A percentile compares a stretch with the other conserved stretches of the same genome.
phyloP scores from a whole-genome alignment of 2,113 vertebrate genomes.

The Cinclus mexicanus region DNA sequence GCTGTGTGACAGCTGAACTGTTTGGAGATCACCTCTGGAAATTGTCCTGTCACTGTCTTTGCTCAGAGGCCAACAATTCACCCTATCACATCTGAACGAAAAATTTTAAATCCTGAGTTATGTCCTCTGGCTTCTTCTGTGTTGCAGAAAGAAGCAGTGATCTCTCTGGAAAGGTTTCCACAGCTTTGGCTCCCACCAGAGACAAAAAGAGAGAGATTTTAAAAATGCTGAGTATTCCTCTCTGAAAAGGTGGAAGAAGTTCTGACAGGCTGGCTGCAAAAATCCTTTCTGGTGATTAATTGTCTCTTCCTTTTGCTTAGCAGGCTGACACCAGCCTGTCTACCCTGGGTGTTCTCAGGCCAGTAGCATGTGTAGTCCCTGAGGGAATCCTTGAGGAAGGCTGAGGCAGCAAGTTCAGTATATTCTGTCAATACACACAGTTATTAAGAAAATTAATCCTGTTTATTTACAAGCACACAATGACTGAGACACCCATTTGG shows the following conservation, averaged over 20 bases:
- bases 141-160: neutral
- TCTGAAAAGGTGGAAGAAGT: neutral
- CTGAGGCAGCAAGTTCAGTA: neutral
- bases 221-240: neutral
- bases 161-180: neutral
- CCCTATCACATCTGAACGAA: neutral
- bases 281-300: constrained; percentile 83
- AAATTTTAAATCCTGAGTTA: neutral
- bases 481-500: neutral
- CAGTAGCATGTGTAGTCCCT: accelerated
- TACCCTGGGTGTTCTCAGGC: neutral
- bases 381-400: neutral
- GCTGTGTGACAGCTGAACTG: neutral
- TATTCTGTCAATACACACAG: neutral
- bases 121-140: neutral
- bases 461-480: neutral
- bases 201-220: neutral
- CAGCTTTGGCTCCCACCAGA: neutral
- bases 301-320: constrained; percentile 71
- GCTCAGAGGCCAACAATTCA: neutral
- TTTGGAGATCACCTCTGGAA: neutral
- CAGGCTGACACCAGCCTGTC: neutral
- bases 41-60: neutral
- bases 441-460: neutral
- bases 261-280: constrained; percentile 67